Conservation (phyloP, 2,797 vertebrate genomes). For the Chloroceryle inda region DNA sequence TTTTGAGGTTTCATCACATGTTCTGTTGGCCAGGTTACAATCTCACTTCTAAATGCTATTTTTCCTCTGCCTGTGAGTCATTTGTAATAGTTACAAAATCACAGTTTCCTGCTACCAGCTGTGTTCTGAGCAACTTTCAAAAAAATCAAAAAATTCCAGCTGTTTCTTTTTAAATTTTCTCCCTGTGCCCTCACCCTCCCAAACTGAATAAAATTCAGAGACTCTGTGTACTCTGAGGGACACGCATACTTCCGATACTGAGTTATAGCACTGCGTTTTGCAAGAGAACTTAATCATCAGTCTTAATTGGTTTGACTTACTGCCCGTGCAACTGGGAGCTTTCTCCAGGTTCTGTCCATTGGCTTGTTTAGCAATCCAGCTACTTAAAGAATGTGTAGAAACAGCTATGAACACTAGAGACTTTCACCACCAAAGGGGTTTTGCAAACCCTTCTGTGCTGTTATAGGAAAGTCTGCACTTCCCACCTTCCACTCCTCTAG, state of each 20-base stretch:
- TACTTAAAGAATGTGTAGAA: background rate
- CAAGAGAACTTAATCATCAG: background rate
- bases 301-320: rapidly evolving
- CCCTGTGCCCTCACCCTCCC: background rate
- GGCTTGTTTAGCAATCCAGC: rapidly evolving
- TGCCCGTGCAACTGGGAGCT: rapidly evolving
- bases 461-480: background rate
- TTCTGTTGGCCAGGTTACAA: background rate
- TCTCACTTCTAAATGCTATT: background rate
- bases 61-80: background rate
- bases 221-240: background rate
- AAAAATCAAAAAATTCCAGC: background rate
- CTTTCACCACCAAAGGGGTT: background rate
- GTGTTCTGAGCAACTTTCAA: background rate
- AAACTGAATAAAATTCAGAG: background rate
- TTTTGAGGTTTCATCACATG: background rate
- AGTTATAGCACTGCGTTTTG: background rate
- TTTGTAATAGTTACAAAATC: background rate
- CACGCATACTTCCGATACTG: rapidly evolving
- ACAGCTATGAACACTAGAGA: background rate
- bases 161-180: background rate
- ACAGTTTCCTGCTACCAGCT: background rate
- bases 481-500: background rate
- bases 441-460: background rate
- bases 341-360: background rate